These are phyloP conservation scores for Xiphorhynchus erythropygius DNA, from an alignment of 2,797 vertebrate genomes.

Conservation along the genomic window DNA sequence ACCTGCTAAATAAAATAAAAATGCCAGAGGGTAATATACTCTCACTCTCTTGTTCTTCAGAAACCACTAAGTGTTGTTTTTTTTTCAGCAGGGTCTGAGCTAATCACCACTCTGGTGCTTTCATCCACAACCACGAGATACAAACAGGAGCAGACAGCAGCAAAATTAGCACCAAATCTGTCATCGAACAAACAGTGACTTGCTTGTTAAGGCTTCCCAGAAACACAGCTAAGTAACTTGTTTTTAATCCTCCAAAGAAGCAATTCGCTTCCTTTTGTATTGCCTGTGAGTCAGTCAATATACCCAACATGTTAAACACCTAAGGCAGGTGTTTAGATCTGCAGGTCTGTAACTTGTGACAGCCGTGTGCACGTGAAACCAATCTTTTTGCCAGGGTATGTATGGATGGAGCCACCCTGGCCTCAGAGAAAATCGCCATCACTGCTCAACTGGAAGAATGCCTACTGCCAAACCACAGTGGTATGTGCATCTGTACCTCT, in stretches of 20 bases:
- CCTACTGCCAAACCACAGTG: not conserved
- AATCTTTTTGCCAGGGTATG: not conserved
- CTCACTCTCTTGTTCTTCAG: slow-evolving; percentile 31
- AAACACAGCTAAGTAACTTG: slow-evolving; percentile 21
- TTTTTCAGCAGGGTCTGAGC: slow-evolving; percentile 36
- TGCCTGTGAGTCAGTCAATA: not conserved
- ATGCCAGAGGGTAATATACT: slow-evolving; percentile 51
- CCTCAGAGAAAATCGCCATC: not conserved
- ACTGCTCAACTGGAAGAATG: not conserved
- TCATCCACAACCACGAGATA: slow-evolving; percentile 20
- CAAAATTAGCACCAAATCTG: slow-evolving; percentile 58
- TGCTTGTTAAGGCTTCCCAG: slow-evolving; percentile 16
- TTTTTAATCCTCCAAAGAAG: slow-evolving; percentile 3
- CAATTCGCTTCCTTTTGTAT: not conserved
- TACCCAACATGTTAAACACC: not conserved
- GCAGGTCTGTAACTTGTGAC: not conserved
- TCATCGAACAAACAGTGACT: slow-evolving; percentile 33
- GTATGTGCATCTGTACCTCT: fast-evolving
- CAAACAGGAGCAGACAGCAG: slow-evolving; percentile 52
- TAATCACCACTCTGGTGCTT: slow-evolving; percentile 45
- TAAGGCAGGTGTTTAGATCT: not conserved
- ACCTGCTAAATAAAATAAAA: slow-evolving; percentile 67
- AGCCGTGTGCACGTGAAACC: not conserved
- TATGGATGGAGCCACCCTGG: not conserved
- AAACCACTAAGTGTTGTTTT: not conserved